Evolutionary conservation across 2,888 invertebrate genomes (phyloP), one percentile per base, ranked within the genome.

Genomic region (Machimus atricapillus): DNA sequence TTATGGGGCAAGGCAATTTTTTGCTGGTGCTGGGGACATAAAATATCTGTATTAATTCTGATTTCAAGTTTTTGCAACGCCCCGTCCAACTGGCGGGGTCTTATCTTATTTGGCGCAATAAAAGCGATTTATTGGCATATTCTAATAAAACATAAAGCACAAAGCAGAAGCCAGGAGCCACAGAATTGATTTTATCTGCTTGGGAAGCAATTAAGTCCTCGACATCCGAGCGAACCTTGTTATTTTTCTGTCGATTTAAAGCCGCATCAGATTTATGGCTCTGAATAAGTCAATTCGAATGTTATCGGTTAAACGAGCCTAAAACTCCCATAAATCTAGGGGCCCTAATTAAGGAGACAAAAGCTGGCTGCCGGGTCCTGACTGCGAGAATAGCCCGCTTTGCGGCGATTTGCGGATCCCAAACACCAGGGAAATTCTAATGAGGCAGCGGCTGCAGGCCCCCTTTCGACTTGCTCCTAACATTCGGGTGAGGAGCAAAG

Each of bases 101-200:
- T 52, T 52, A 52, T 52, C 52, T 52, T n/a, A n/a, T 52, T 52
- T n/a, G 52, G 52, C 5, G 27, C 66, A 66, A 27, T 23, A 19
- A 66, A 27, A 19, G 9, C 23, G 46, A 79, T 46, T 27, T 46
- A 79, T 27, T 79, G 23, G 27, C 19, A 8, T 27, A 31, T 77
- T 77, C 40, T 77, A 40, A 77, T 40, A 77, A 34, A 40, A 16
- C 31, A 40, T 40, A 77, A 77, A 31, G 31, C 19, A 74, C 31
- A 74, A 37, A 66, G 27, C 66, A 66, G 27, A 66, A 27, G 66
- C 23, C 27, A 46, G 7, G 14, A 46, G 43, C 79, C 79, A 79
- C 9, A 46, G 14, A 79, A 79, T 79, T 79, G n/a, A 34, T 52
- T 40, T 88, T 87, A 87, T 87, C 87, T 83, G 1, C 34, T 83